phyloP scores from a whole-genome alignment of 2,113 vertebrate genomes.

The Oryctolagus cuniculus region mOryCun1.1 NC_091453.1:88860501-88861000 shows the following conservation, averaged over 20 bases:
- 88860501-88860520: too few relatives aligned
- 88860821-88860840: slow-evolving; percentile 6
- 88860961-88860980: slow-evolving; percentile 5
- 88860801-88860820: neutral
- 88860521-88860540: neutral
- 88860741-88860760: neutral
- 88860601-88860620: slow-evolving; percentile 16
- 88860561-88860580: neutral
- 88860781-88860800: neutral
- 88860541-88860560: neutral
- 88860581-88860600: slow-evolving; percentile 12
- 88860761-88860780: neutral
- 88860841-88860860: slow-evolving; percentile 20
- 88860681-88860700: neutral
- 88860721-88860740: slow-evolving; percentile 2
- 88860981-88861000: slow-evolving; percentile 27
- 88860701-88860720: neutral
- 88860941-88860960: slow-evolving; percentile 1
- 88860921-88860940: neutral
- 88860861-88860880: neutral
- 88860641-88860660: neutral
- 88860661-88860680: neutral
- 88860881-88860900: neutral
- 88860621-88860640: neutral
- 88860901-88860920: neutral